A percentile compares a stretch with the other conserved stretches of the same genome.
Conservation (phyloP, 2,888 invertebrate species). For the Smittia aterrima region DNA sequence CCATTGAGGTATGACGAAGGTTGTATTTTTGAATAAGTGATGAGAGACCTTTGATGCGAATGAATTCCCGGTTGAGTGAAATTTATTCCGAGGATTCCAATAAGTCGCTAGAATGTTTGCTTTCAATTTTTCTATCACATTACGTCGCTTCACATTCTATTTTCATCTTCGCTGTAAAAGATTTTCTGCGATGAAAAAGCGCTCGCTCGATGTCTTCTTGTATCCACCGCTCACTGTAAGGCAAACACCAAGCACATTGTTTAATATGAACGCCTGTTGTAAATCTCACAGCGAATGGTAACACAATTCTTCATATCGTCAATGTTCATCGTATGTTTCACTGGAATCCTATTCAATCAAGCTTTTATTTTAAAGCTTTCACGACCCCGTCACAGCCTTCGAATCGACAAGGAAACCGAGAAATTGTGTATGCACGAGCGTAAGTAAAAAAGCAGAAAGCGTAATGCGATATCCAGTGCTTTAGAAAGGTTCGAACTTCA, state of each 20-base stretch:
- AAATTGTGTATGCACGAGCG: not conserved
- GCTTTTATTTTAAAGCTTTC: not conserved
- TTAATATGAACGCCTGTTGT: constrained; percentile 76
- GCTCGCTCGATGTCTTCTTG: too few relatives aligned
- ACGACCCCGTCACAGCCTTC: too few relatives aligned
- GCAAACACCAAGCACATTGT: constrained; percentile 87
- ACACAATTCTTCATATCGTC: constrained; percentile 45
- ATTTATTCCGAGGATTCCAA: too few relatives aligned
- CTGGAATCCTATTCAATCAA: not conserved
- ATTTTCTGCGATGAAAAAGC: too few relatives aligned
- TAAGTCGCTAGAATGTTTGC: too few relatives aligned
- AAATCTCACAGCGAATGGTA: constrained; percentile 85
- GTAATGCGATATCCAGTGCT: not conserved
- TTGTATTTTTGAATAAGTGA: too few relatives aligned
- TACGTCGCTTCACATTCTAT: too few relatives aligned
- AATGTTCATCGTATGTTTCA: not conserved
- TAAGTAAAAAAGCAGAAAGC: not conserved
- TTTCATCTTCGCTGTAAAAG: too few relatives aligned
- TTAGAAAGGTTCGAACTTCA: not conserved
- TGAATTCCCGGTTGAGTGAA: too few relatives aligned
- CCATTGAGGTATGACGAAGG: too few relatives aligned
- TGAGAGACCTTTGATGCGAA: too few relatives aligned
- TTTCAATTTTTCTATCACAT: too few relatives aligned
- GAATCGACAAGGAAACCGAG: not conserved
- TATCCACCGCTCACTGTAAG: constrained; percentile 86